Evolutionary conservation across 2,797 vertebrate species (phyloP), one percentile per base, ranked within the genome.

Genomic region (Protonibea diacanthus): DNA sequence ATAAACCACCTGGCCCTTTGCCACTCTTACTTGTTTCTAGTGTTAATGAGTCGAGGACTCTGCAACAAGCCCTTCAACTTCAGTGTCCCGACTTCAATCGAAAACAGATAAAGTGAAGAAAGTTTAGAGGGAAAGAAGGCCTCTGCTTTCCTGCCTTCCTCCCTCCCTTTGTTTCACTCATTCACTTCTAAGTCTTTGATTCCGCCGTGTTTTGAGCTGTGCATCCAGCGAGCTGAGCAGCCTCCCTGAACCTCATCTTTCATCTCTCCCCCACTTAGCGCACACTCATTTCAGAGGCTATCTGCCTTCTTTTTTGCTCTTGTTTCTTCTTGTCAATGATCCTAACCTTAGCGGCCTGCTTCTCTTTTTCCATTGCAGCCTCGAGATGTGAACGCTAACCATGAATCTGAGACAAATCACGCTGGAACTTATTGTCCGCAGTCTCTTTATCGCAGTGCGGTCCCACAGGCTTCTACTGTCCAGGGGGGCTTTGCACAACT

Each of bases 101-200:
- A 42, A 60, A 48, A 52, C 69, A 69, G 57, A 76, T 64, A 14
- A 62, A 81, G 71, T 21, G 51, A 52, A 51, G 74, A 63, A 6
- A 44, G 59, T 62, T 69, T 55, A 65, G 76, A 80, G 58, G 14
- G 6, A 61, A 13, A 33, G 60, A 59, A 55, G 47, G 25, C 48
- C 63, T 79, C 49, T 63, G 58, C 13, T 68, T 65, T 71, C 7
- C 45, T 42, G 40, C 63, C 29, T 73, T 77, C 23, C 51, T 29
- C 6, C 0, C 56, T 56, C 17, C 55, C 60, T 77, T 75, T 84
- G 71, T 70, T 82, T 83, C 29, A 20, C 21, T 58, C 64, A 47
- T 79, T 80, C 49, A 57, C 14, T 42, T 76, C 56, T 6, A 4
- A 64, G 51, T 66, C 81, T 86, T 86, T 85, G 83, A 90, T 86